phyloP scores from a whole-genome alignment of 2,888 invertebrate species.

The Tiliacea aurago region DNA sequence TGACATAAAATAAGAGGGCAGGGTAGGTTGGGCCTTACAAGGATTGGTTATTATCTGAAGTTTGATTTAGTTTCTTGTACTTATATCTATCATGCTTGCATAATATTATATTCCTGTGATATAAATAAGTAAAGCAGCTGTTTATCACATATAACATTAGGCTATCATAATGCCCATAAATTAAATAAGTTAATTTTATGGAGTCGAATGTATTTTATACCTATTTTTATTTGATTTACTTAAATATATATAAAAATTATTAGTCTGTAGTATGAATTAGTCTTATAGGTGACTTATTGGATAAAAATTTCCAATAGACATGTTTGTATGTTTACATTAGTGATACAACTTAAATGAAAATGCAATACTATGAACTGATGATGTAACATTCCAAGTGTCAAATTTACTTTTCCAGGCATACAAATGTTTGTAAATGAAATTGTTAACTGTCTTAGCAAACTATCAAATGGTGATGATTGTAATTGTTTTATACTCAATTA shows the following conservation, averaged over 20 bases:
- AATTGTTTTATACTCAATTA: conserved; percentile 39
- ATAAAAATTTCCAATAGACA: conserved; percentile 12
- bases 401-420: conserved; percentile 19
- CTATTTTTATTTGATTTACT: conserved; percentile 18
- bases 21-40: too few relatives aligned
- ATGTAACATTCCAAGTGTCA: conserved; percentile 59
- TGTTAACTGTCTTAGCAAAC: conserved; percentile 17
- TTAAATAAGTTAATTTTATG: conserved; percentile 25
- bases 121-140: conserved; percentile 56
- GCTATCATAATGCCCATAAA: conserved; percentile 31
- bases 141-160: conserved; percentile 33
- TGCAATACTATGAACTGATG: conserved; percentile 18
- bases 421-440: conserved; percentile 20
- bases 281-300: conserved; percentile 24
- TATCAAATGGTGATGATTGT: conserved; percentile 19
- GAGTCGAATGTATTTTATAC: conserved; percentile 36
- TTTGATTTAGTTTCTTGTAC: conserved; percentile 27
- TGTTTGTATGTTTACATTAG: conserved; percentile 31
- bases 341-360: conserved; percentile 17
- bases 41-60: conserved; percentile 1
- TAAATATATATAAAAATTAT: conserved; percentile 32
- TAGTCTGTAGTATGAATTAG: conserved; percentile 38
- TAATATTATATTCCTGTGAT: conserved; percentile 68
- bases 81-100: conserved; percentile 49
- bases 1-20: too few relatives aligned